phyloP scores from a whole-genome alignment of 2,113 vertebrate species.

The Rhynchopsitta pachyrhyncha region DNA sequence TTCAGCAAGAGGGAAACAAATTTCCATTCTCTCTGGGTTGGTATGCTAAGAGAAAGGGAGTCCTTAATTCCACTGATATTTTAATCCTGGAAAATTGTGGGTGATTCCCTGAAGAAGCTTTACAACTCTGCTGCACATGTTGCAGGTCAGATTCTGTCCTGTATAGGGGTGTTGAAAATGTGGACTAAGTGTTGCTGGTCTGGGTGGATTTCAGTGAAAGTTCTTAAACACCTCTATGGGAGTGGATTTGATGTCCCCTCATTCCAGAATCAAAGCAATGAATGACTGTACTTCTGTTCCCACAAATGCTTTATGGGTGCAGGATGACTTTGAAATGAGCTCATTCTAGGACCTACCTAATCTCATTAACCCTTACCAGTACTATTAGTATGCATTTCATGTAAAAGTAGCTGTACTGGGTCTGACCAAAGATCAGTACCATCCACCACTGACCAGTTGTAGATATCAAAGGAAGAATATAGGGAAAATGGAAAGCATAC shows the following conservation, averaged over 20 bases:
- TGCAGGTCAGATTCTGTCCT: background rate
- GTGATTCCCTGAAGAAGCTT: background rate
- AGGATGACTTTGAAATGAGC: background rate
- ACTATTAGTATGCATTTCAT: background rate
- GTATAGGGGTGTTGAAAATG: background rate
- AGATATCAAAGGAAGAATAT: background rate
- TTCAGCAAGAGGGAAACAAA: background rate
- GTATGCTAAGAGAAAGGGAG: background rate
- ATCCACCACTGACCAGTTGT: background rate
- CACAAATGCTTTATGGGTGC: background rate
- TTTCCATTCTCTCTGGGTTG: background rate
- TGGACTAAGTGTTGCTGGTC: background rate
- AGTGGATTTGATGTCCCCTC: background rate
- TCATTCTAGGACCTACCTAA: background rate
- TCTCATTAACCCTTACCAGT: background rate
- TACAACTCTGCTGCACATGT: background rate
- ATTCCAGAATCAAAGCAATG: background rate
- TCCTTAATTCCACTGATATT: background rate
- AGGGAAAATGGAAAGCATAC: background rate
- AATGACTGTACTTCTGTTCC: background rate
- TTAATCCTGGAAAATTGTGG: background rate
- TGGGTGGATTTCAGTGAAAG: background rate
- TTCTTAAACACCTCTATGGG: background rate
- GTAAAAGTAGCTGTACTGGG: background rate
- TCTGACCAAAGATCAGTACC: background rate